phyloP scores from a whole-genome alignment of 2,113 vertebrate genomes.

The Setophaga coronata region DNA sequence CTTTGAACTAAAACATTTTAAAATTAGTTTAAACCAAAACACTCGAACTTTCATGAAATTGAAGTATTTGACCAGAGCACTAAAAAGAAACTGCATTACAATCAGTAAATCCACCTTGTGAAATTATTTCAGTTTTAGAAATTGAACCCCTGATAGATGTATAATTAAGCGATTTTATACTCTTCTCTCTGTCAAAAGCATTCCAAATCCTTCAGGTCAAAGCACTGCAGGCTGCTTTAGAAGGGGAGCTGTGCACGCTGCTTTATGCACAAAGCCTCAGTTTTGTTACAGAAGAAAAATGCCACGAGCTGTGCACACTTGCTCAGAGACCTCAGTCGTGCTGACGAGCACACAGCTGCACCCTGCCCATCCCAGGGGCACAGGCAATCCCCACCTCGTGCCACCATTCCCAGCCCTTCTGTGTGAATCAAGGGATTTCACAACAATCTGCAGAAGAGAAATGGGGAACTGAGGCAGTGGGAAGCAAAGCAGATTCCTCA shows the following conservation, averaged over 20 bases:
- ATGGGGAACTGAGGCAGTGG: background rate
- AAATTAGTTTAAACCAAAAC: background rate
- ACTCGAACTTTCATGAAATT: background rate
- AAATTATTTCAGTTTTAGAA: background rate
- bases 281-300: background rate
- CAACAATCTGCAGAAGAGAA: background rate
- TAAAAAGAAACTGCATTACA: background rate
- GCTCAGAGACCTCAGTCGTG: accelerated
- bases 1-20: background rate
- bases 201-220: background rate
- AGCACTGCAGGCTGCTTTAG: background rate
- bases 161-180: background rate
- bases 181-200: background rate
- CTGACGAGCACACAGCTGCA: background rate
- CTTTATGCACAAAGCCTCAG: background rate
- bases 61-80: background rate
- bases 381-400: background rate
- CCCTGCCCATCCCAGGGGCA: background rate
- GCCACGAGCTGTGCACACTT: background rate
- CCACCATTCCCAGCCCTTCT: background rate
- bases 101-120: background rate
- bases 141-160: background rate
- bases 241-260: background rate
- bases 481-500: background rate
- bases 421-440: background rate